Conservation (phyloP, 2,797 vertebrate genomes). For the Molossus molossus region DNA sequence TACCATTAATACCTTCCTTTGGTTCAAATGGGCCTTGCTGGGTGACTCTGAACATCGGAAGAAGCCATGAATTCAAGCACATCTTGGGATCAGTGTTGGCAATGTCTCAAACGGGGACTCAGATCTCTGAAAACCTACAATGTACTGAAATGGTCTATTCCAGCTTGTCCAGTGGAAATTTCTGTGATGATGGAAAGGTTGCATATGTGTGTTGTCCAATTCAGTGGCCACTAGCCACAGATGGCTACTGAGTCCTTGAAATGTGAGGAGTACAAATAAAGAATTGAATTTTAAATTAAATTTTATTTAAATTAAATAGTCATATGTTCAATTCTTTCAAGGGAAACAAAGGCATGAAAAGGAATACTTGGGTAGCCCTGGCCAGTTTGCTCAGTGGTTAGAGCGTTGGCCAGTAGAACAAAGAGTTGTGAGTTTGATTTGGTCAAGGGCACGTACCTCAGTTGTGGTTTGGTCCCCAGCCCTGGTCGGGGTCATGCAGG, state of each 20-base stretch:
- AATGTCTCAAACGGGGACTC: background rate
- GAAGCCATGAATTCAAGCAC: background rate
- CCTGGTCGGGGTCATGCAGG: too few relatives aligned
- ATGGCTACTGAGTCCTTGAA: background rate
- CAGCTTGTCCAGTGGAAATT: background rate
- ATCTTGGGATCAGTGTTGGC: background rate
- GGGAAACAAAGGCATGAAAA: background rate
- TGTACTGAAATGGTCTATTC: background rate
- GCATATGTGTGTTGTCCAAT: background rate
- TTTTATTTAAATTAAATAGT: background rate
- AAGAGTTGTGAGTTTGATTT: too few relatives aligned
- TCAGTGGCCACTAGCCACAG: background rate
- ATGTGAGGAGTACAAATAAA: background rate
- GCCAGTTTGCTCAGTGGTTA: too few relatives aligned
- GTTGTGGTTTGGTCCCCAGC: too few relatives aligned
- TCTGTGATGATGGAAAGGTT: background rate
- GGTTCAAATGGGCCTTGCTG: background rate
- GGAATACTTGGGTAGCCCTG: background rate
- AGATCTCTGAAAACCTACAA: background rate
- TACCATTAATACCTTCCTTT: background rate
- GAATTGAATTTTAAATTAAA: constrained; percentile 10
- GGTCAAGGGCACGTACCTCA: too few relatives aligned
- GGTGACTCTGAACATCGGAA: background rate
- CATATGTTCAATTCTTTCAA: background rate
- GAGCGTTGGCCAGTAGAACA: too few relatives aligned